Conservation (phyloP, 2,888 invertebrate species). For the Leucozona laternaria region DNA sequence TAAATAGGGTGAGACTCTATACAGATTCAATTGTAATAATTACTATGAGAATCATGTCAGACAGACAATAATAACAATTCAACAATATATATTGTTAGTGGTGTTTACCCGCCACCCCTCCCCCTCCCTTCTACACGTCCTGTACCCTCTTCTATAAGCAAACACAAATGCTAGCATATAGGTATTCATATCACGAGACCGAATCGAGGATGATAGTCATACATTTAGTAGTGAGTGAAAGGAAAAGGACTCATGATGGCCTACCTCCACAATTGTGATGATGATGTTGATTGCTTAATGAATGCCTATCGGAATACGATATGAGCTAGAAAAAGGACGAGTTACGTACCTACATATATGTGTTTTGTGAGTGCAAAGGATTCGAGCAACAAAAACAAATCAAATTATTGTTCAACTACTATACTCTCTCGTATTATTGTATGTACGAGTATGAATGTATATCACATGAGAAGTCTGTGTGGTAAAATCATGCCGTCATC, state of each 20-base stretch:
- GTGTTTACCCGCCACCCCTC: background rate
- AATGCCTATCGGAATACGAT: slow-evolving; percentile 74
- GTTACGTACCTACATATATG: background rate
- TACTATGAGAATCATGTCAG: slow-evolving; percentile 73
- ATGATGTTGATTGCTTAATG: slow-evolving; percentile 73
- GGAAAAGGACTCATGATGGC: slow-evolving; percentile 18
- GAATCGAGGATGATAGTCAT: background rate
- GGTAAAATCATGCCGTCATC: slow-evolving; percentile 37
- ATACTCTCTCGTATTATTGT: background rate
- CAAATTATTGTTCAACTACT: slow-evolving; percentile 68
- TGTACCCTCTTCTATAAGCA: background rate
- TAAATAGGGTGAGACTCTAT: slow-evolving; percentile 10
- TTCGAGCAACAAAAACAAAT: slow-evolving; percentile 61
- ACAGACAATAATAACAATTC: slow-evolving; percentile 69
- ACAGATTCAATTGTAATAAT: slow-evolving; percentile 55
- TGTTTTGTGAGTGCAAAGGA: background rate
- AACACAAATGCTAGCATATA: background rate
- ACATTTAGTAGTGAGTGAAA: background rate
- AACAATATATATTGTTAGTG: slow-evolving; percentile 55
- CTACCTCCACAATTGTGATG: slow-evolving; percentile 45
- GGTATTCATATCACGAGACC: slow-evolving; percentile 34
- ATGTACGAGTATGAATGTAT: background rate
- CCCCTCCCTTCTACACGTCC: background rate
- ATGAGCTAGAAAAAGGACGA: slow-evolving; percentile 55
- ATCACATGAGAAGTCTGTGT: slow-evolving; percentile 46